Conservation (phyloP, 2,797 vertebrate genomes). For the Acanthiza pusilla region DNA sequence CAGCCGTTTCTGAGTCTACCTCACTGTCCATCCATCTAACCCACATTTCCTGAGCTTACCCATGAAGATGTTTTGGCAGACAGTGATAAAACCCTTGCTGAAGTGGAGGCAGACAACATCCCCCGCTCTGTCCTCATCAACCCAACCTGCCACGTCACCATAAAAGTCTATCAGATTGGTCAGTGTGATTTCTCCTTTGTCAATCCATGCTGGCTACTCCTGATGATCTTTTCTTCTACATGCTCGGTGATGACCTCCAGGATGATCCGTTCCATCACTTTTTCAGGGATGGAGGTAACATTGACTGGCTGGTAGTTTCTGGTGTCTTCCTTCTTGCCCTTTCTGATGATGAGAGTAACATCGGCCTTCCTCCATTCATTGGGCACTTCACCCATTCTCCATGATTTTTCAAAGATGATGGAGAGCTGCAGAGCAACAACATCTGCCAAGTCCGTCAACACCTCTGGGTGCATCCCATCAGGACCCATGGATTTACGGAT, state of each 20-base stretch:
- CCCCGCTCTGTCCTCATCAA: neutral
- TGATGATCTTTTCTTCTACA: neutral
- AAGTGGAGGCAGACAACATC: neutral
- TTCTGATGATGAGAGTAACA: neutral
- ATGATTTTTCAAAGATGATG: neutral
- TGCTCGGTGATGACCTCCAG: neutral
- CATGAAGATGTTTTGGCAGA: neutral
- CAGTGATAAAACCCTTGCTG: neutral
- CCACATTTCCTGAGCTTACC: neutral
- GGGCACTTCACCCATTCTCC: neutral
- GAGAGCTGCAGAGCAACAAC: neutral
- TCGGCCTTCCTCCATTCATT: neutral
- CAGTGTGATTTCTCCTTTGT: neutral
- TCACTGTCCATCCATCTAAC: neutral
- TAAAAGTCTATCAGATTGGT: neutral
- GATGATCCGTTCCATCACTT: neutral
- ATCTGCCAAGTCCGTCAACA: neutral
- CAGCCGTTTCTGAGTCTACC: neutral
- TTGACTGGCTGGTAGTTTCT: neutral
- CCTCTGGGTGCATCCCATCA: neutral
- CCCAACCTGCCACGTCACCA: neutral
- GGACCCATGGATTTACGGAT: neutral
- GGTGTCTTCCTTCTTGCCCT: neutral
- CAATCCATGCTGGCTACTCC: neutral
- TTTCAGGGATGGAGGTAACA: neutral